Percentiles rank a stretch among this genome's conserved stretches.
Conservation (phyloP, 2,888 invertebrate species). For the Drosophila nr. fundita region DNA sequence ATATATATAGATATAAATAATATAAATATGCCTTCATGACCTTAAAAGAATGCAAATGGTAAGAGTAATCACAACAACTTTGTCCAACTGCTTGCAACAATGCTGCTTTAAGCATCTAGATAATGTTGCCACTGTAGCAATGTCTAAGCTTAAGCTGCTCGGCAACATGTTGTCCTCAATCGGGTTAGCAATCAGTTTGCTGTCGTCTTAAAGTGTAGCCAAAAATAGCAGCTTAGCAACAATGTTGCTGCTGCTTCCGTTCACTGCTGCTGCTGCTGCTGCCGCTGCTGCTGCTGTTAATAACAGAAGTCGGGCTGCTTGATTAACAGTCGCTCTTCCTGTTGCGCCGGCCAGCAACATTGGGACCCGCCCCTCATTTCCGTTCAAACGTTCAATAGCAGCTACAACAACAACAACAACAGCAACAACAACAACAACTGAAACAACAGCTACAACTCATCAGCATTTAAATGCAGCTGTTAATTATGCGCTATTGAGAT, state of each 20-base stretch:
- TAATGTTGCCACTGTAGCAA: not conserved
- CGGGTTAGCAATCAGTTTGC: not conserved
- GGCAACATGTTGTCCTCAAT: constrained; percentile 18
- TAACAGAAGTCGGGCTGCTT: constrained; percentile 20
- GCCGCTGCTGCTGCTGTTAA: constrained; percentile 29
- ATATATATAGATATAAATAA: not conserved
- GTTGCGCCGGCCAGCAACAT: constrained; percentile 20
- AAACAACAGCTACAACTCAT: constrained; percentile 32
- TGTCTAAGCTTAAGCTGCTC: constrained; percentile 3
- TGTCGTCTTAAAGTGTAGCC: not conserved
- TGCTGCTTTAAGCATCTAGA: not conserved
- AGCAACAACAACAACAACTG: constrained; percentile 22
- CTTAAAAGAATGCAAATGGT: constrained; percentile 10
- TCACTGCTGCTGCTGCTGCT: not conserved
- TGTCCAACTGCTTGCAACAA: not conserved
- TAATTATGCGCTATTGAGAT: constrained; percentile 46
- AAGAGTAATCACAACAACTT: not conserved
- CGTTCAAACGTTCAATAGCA: constrained; percentile 34
- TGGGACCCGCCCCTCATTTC: constrained; percentile 57
- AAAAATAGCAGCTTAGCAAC: constrained; percentile 19
- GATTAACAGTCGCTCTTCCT: constrained; percentile 54
- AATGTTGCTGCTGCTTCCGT: constrained; percentile 32
- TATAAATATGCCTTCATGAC: constrained; percentile 14
- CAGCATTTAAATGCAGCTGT: constrained; percentile 39
- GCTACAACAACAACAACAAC: constrained; percentile 23